These are phyloP conservation scores for Caenorhabditis panamensis DNA, from an alignment of 2,888 invertebrate species.

Conservation along the genomic window DNA sequence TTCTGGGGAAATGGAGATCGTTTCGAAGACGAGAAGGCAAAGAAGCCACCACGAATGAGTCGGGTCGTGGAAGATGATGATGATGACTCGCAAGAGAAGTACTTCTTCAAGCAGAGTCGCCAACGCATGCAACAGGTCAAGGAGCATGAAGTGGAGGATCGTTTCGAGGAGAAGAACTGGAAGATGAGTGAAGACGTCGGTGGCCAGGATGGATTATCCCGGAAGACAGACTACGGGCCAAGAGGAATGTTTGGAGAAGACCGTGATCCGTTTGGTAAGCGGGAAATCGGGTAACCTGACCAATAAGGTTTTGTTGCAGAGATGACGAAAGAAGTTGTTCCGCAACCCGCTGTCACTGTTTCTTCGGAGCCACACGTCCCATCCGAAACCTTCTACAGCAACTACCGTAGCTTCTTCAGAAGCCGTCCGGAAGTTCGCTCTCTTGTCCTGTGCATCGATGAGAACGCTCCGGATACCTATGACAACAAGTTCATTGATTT, in stretches of 20 bases:
- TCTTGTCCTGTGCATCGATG: constrained; percentile 14
- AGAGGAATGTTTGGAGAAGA: neutral
- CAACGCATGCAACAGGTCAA: constrained; percentile 13
- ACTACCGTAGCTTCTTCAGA: constrained; percentile 44
- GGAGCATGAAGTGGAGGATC: constrained; percentile 7
- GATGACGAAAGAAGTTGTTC: neutral
- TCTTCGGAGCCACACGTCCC: constrained; percentile 7
- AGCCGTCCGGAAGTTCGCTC: constrained; percentile 36
- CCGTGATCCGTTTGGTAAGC: neutral
- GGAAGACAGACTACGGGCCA: neutral
- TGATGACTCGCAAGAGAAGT: constrained; percentile 26
- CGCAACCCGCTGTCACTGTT: neutral
- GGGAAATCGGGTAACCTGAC: neutral
- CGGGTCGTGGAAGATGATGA: constrained; percentile 18
- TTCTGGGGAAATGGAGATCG: constrained; percentile 66
- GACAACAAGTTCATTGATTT: constrained; percentile 55
- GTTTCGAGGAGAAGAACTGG: constrained; percentile 6
- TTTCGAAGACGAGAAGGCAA: constrained; percentile 23
- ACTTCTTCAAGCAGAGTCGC: constrained; percentile 47
- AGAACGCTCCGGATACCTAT: constrained; percentile 1
- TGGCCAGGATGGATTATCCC: neutral
- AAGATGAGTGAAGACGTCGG: neutral
- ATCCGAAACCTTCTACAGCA: constrained; percentile 38
- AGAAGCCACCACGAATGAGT: constrained; percentile 3
- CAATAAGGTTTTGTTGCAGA: constrained; percentile 10